Base-by-base conservation (phyloP, 2,888 invertebrate genomes). In the Troilus luridus region DNA sequence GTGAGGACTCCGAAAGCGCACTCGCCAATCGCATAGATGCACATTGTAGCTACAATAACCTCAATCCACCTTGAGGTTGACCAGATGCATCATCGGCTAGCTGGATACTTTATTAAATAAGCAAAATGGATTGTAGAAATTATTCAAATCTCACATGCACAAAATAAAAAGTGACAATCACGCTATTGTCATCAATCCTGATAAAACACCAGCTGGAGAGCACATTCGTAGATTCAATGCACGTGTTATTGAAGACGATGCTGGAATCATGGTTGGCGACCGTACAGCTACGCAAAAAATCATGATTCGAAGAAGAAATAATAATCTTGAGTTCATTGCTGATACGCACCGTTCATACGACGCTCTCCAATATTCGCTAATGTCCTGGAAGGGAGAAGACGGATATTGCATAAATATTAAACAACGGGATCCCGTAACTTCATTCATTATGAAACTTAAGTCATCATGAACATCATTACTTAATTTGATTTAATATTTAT, bases 371-470 rank as follows among this genome's bases (percentile, higher is more conserved):
- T 88, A 88, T 88, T 58, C 88, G 88, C 9, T 88, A 88, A 88
- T 88, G 54, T 88, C 11, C 88, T 88, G 88, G 88, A 88, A 98
- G 98, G 8, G 95, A 95, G 21, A 90, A 59, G 64, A 89, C 89
- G 89, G 89, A 60, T 89, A 89, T 89, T 89, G 89, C 90, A 56
- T 88, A 90, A 90, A 90, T 54, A 90, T 90, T n/a, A 90, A 92
- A 91, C 88, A 88, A 88, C 89, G 89, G 67, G 89, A 93, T 91
- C 92, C 92, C 88, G 91, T 88, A 67, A 72, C 92, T 5, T 41
- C 1, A 41, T 41, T 41, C 41, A 41, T 41, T 1, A 41, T 89
- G 91, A 90, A 91, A 92, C n/a, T 81, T 90, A 88, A 77, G 89
- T 64, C 27, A 92, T 90, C 91, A 92, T 92, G 19, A 92, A 91